Base-by-base conservation (phyloP, 2,797 vertebrate genomes). In the Cirrhinus molitorella region DNA sequence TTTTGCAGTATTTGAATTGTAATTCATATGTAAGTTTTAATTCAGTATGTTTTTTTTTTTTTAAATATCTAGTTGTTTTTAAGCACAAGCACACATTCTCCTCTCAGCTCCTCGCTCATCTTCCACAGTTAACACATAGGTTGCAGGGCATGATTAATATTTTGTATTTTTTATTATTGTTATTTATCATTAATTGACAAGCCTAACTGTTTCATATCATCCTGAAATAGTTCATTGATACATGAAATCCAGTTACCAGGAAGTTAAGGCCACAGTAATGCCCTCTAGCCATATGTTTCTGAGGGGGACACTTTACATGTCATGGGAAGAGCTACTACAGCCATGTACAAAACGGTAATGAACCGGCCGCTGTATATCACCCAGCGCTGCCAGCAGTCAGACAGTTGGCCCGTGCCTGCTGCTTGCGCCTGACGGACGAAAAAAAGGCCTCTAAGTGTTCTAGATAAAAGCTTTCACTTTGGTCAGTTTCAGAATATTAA, bases 401-500 rank as follows among this genome's bases (percentile, higher is more conserved):
- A 37, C 53, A 63, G 80, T 37, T 28, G 66, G 65, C 81, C 68
- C 12, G 47, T 83, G 91, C 92, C 91, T 91, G 91, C 91, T 92
- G 92, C 94, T 93, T 90, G 87, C 89, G 92, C 90, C 90, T 88
- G 87, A 91, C 88, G 25, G 87, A 40, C 87, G 14, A 16, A 80
- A 89, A 88, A 86, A 86, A 91, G 90, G 87, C 88, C 88, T 88
- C 91, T 88, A 89, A 92, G 92, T 83, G 89, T 83, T 89, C 86
- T 79, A 80, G 93, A 94, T 95, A 94, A 95, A 94, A 95, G 94
- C 93, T 93, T 95, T 94, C 93, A 94, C 94, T 94, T 94, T 91
- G 92, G 93, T 95, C 94, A 92, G 93, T 95, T 95, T 94, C 92
- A 92, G 93, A 94, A 95, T 95, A 95, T 95, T 93, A 94, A 95